These are phyloP conservation scores for Mormyrus hasselquistii DNA, from an alignment of 2,797 vertebrate species.

Conservation along the genomic window DNA sequence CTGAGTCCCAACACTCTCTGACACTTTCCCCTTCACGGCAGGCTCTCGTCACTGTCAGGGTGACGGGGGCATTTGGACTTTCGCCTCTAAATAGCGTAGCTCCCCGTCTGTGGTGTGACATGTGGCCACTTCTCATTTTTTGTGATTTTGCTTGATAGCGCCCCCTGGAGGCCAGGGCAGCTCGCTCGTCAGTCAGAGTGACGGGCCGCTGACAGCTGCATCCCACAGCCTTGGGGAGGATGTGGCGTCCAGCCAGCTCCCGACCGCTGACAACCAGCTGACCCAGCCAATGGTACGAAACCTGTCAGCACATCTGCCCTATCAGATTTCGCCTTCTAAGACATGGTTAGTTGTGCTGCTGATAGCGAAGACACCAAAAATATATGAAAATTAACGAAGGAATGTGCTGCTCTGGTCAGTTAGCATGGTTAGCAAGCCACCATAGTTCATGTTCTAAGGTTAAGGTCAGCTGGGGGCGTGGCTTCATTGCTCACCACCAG, in stretches of 20 bases:
- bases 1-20: not conserved
- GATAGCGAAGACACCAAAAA: not conserved
- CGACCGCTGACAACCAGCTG: constrained; percentile 37
- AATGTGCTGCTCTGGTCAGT: not conserved
- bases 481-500: not conserved
- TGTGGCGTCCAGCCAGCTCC: constrained; percentile 25
- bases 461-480: not conserved
- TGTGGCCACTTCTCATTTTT: not conserved
- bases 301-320: not conserved
- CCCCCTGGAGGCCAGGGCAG: not conserved
- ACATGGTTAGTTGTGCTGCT: not conserved
- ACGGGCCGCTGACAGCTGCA: constrained; percentile 19
- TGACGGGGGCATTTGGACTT: constrained; percentile 4
- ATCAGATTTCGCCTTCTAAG: not conserved
- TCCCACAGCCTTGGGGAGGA: constrained; percentile 24
- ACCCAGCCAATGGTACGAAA: constrained; percentile 42
- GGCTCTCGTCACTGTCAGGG: not conserved
- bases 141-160: constrained; percentile 3
- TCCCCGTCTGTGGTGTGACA: not conserved
- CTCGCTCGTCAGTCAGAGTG: not conserved
- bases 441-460: not conserved
- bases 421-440: not conserved
- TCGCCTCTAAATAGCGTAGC: not conserved
- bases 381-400: not conserved
- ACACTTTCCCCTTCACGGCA: not conserved